Evolutionary conservation across 2,113 vertebrate genomes (phyloP).

Genomic region (Gymnocephalus cernua): DNA sequence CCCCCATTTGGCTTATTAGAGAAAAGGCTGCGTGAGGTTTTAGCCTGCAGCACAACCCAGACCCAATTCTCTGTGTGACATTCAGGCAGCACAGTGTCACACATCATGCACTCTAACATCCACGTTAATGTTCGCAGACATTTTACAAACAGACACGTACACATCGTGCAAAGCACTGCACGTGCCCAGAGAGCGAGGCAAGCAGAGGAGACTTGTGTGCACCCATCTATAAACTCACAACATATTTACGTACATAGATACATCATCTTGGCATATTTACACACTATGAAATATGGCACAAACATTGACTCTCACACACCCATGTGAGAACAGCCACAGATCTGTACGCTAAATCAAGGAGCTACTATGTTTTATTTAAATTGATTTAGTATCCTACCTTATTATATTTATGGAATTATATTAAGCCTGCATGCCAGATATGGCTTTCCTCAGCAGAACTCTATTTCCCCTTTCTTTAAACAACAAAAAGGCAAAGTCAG

Average conservation of each 20-base stretch:
- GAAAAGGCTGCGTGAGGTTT: slow-evolving; percentile 61
- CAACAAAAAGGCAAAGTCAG: slow-evolving; percentile 80
- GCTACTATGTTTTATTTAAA: slow-evolving; percentile 54
- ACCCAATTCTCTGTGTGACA: slow-evolving; percentile 76
- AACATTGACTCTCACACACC: slow-evolving; percentile 37
- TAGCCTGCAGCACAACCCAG: slow-evolving; percentile 71
- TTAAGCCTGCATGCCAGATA: slow-evolving; percentile 56
- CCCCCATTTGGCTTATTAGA: slow-evolving; percentile 70
- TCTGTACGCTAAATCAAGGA: slow-evolving; percentile 32
- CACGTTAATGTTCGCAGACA: slow-evolving; percentile 58
- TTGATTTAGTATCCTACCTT: slow-evolving; percentile 55
- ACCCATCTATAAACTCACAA: slow-evolving; percentile 47
- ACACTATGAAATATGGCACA: slow-evolving; percentile 49
- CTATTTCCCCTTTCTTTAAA: slow-evolving; percentile 71
- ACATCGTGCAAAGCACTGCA: slow-evolving; percentile 35
- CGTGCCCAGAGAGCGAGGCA: slow-evolving; percentile 7
- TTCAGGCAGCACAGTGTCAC: slow-evolving; percentile 67
- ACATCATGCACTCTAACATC: slow-evolving; percentile 63
- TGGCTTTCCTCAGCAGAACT: slow-evolving; percentile 73
- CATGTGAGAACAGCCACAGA: slow-evolving; percentile 29
- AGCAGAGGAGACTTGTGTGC: slow-evolving; percentile 32
- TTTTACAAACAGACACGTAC: slow-evolving; percentile 55
- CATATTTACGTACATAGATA: slow-evolving; percentile 54
- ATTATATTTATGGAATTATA: slow-evolving; percentile 65
- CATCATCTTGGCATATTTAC: slow-evolving; percentile 71